Base-by-base conservation (phyloP, 2,113 vertebrate genomes). In the Ictidomys tridecemlineatus region DNA sequence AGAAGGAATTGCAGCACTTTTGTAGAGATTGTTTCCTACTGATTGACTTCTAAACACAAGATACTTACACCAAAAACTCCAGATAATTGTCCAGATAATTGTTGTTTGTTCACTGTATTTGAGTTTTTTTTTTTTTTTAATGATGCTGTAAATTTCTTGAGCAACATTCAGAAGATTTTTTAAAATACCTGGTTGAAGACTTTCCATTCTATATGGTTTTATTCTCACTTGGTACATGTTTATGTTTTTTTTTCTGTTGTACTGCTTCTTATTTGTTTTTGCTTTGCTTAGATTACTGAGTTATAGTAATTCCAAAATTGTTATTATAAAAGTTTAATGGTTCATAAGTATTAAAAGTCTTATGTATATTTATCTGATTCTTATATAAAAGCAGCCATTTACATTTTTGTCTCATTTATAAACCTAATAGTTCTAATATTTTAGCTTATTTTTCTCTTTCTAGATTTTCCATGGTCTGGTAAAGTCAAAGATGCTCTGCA, bases 391-490 rank as follows among this genome's bases (percentile, higher is more conserved):
- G 26, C 8, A 42, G 1, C 14, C 34, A 86, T 72, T 89, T 34
- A 72, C 17, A 13, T 70, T 85, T 84, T 26, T 91, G 13, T 89
- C 42, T 80, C 17, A n/a, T 69, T 74, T 93, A 34, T 32, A 85
- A 45, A 48, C 30, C 39, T 67, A 69, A 37, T 76, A 39, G 13
- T 92, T 73, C 6, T 86, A 76, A 17, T 42, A 45, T 53, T 17
- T 86, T 42, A 65, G 28, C 73, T 86, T 85, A 22, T 89, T 93
- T 32, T 95, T 13, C 2, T 85, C 39, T 94, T 97, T 79, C 83
- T 98, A 99, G 99, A 99, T 98, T 99, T 99, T 94, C 97, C 99
- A 0, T 99, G 99, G 99, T 99, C 99, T 78, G 97, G 97, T 95
- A 98, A 99, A 12, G 82, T 99, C 94, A 98, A 98, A 94, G 96